Evolutionary conservation across 1,140 invertebrate genomes (phyloP), one percentile per base, ranked within the genome.

Genomic region (Drosophila pachea): DNA sequence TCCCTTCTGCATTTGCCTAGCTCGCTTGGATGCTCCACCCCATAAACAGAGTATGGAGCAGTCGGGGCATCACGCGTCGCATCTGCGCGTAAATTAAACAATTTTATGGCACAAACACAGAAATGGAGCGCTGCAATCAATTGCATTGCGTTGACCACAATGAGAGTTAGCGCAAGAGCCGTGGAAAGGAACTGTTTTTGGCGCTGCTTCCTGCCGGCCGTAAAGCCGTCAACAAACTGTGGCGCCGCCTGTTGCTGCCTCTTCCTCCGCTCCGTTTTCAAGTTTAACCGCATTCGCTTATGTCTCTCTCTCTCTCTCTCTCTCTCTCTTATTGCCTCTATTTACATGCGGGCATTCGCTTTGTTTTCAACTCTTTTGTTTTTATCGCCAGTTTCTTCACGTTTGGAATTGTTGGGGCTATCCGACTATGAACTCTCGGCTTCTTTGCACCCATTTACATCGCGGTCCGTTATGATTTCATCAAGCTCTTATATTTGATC

Each of bases 11-110:
- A 22, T 22, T 22, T 22, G 22, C 22, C 22, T 22, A 22, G 22
- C 22, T 22, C n/a, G 5, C 11, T 5, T 2, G 11, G 2, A 40
- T n/a, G 11, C 38, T 40, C n/a, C 14, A 9, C 12, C 14, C 4
- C 14, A 22, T 6, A 9, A 47, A 47, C 45, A 47, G 45, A 0
- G 45, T 47, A 47, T 47, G 2, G 1, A 5, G 22, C 45, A n/a
- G 45, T 47, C 16, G 79, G 75, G 79, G 79, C 75, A 66, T 78
- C 75, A 83, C 78, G 75, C 63, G 71, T 73, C 68, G 68, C 76
- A 79, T 73, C 73, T 45, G 53, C 47, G 33, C 35, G 33, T 68
- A 68, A 83, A 84, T 78, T 82, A 66, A 78, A 75, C 82, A 83
- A 83, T 75, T 82, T 82, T 82, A 78, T 83, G 68, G 75, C 68